These are phyloP conservation scores for Rhynchotus rufescens DNA, from an alignment of 2,797 vertebrate genomes.

Conservation along the genomic window DNA sequence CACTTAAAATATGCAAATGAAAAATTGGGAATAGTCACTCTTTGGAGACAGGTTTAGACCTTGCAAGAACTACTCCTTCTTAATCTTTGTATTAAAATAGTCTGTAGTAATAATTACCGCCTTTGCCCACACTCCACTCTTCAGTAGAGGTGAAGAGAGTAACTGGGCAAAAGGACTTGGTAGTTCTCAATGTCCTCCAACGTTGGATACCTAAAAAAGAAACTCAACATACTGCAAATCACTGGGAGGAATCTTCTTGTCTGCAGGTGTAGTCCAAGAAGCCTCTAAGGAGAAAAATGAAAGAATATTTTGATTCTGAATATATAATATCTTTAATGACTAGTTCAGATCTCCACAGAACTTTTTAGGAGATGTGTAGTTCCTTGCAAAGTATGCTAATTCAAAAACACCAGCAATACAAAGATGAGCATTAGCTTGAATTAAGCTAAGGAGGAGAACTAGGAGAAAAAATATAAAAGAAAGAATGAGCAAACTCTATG, in stretches of 20 bases:
- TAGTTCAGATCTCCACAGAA: neutral
- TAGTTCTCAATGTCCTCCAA: neutral
- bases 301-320: neutral
- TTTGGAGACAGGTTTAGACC: neutral
- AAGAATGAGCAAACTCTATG: neutral
- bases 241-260: neutral
- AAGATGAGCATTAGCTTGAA: neutral
- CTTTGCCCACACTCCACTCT: neutral
- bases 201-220: neutral
- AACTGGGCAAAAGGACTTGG: neutral
- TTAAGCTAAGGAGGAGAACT: neutral
- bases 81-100: neutral
- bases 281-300: neutral
- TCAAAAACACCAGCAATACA: neutral
- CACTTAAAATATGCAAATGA: neutral
- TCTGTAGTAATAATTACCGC: neutral
- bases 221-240: neutral
- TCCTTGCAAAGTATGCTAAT: neutral
- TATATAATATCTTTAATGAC: neutral
- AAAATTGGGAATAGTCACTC: neutral
- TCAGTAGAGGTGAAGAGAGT: neutral
- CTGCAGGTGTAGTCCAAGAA: neutral
- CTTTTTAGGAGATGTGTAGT: neutral
- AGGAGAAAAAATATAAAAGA: neutral
- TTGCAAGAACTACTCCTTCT: neutral